Evolutionary conservation across 2,888 invertebrate genomes (phyloP).

Genomic region (Aphrophora alni): DNA sequence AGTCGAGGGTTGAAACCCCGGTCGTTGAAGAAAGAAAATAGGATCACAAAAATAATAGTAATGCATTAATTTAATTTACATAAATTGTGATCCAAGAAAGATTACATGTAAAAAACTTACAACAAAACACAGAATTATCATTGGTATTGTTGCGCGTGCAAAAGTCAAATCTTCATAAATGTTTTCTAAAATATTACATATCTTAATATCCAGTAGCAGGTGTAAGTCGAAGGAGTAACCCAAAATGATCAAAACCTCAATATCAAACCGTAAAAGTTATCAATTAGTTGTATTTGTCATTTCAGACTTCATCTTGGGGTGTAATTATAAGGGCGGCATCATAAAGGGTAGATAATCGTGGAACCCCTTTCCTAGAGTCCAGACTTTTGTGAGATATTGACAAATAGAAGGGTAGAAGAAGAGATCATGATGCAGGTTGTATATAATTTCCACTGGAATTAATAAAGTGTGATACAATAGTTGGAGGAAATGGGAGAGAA

Average conservation of each 20-base stretch:
- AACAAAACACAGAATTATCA: too few species aligned
- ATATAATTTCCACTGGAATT: background rate
- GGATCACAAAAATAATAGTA: too few species aligned
- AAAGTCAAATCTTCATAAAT: too few species aligned
- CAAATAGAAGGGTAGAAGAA: slow-evolving; percentile 21
- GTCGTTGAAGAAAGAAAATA: too few species aligned
- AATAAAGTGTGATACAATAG: background rate
- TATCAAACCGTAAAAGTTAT: slow-evolving; percentile 32
- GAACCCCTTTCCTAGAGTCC: slow-evolving; percentile 23
- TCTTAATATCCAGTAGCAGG: background rate
- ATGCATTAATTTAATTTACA: too few species aligned
- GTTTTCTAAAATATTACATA: too few species aligned
- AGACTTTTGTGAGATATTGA: slow-evolving; percentile 14
- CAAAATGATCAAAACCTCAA: background rate
- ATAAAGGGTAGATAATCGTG: slow-evolving; percentile 18
- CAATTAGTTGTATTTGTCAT: slow-evolving; percentile 30
- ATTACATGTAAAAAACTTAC: too few species aligned
- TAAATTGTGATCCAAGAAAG: too few species aligned
- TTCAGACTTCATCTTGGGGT: slow-evolving; percentile 19
- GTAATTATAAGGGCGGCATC: slow-evolving; percentile 36
- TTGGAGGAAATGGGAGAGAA: too few species aligned
- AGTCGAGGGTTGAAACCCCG: too few species aligned
- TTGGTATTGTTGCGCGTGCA: too few species aligned
- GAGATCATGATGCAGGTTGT: background rate
- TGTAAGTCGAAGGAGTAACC: background rate